Conservation (phyloP, 2,888 invertebrate species). For the Chydorus sphaericus region DNA sequence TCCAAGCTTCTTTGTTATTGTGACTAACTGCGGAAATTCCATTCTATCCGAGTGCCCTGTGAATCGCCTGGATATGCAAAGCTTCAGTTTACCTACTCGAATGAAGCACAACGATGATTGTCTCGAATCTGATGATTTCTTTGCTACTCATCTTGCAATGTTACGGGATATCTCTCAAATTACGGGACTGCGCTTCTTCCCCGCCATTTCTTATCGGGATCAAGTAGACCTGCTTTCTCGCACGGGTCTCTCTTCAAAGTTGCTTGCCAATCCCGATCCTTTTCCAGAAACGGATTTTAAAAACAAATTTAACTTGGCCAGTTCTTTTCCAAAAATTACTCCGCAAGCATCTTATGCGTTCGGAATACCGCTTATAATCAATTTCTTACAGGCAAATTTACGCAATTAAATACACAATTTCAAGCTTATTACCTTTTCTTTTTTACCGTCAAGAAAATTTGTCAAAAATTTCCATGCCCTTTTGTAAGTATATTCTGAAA, state of each 20-base stretch:
- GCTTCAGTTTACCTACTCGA: slow-evolving; percentile 9
- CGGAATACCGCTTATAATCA: too few relatives aligned
- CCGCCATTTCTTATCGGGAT: not conserved
- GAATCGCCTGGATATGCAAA: slow-evolving; percentile 1
- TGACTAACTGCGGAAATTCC: not conserved
- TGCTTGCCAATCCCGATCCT: slow-evolving; percentile 9
- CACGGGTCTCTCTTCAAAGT: not conserved
- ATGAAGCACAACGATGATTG: not conserved
- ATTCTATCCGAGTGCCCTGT: not conserved
- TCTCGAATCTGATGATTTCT: not conserved
- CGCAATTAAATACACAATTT: too few relatives aligned
- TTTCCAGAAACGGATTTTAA: too few relatives aligned
- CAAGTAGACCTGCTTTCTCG: slow-evolving; percentile 5
- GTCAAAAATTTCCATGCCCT: too few relatives aligned
- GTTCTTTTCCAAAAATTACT: too few relatives aligned
- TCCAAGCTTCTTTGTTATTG: not conserved
- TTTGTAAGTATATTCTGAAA: too few relatives aligned
- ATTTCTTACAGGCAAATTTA: too few relatives aligned
- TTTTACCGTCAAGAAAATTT: too few relatives aligned
- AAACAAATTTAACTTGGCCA: too few relatives aligned
- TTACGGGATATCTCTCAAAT: slow-evolving; percentile 7
- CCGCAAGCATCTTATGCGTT: too few relatives aligned
- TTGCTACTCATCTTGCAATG: slow-evolving; percentile 2
- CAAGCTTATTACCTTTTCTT: too few relatives aligned
- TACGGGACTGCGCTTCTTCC: slow-evolving; percentile 4